Percentiles rank a stretch among this genome's conserved stretches.
Evolutionary conservation across 1,140 invertebrate species (phyloP).

Genomic region (Euwallacea fornicatus): DNA sequence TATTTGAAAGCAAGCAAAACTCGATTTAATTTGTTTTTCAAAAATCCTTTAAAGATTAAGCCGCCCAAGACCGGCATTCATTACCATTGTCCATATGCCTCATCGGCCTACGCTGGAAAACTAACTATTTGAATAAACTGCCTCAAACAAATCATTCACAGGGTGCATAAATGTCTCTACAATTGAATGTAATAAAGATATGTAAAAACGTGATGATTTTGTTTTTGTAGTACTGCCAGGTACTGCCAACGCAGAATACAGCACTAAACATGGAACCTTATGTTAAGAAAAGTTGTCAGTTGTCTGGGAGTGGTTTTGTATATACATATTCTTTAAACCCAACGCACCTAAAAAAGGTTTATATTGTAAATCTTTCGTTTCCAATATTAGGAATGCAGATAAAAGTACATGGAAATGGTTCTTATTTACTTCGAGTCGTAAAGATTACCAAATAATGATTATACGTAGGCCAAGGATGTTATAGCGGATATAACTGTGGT

Average conservation of each 20-base stretch:
- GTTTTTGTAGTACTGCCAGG: conserved; percentile 31
- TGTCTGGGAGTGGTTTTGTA: conserved; percentile 34
- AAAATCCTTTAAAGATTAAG: conserved; percentile 29
- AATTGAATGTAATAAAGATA: conserved; percentile 36
- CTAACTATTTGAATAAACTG: conserved; percentile 29
- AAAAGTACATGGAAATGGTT: conserved; percentile 38
- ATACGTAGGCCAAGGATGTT: conserved; percentile 23
- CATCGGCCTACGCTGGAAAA: conserved; percentile 25
- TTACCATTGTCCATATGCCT: conserved; percentile 29
- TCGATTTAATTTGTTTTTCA: conserved; percentile 7
- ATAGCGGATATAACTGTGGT: conserved; percentile 17
- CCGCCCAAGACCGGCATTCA: conserved; percentile 20
- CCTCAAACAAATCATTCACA: conserved; percentile 29
- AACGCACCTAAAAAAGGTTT: conserved; percentile 36
- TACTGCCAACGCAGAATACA: conserved; percentile 30
- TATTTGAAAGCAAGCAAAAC: neutral
- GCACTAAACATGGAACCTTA: conserved; percentile 35
- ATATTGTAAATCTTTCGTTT: conserved; percentile 38
- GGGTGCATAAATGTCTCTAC: conserved; percentile 31
- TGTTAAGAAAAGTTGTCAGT: conserved; percentile 36
- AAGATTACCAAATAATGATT: conserved; percentile 37
- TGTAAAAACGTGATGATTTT: conserved; percentile 38
- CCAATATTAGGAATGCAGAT: conserved; percentile 37
- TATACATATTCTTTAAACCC: conserved; percentile 28
- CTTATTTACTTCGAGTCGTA: conserved; percentile 33